phyloP scores from a whole-genome alignment of 2,113 vertebrate species.

The Oenanthe melanoleuca region DNA sequence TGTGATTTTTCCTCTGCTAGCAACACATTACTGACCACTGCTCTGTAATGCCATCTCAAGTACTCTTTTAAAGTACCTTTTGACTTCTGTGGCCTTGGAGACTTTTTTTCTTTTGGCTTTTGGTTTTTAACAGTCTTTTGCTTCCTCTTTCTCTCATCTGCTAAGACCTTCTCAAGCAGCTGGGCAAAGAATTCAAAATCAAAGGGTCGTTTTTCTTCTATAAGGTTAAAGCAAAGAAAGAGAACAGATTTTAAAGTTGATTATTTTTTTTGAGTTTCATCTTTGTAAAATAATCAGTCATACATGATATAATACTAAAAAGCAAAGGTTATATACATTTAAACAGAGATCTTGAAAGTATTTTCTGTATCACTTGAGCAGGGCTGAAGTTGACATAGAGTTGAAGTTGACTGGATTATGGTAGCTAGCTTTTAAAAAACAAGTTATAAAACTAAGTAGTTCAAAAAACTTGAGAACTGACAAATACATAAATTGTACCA shows the following conservation, averaged over 20 bases:
- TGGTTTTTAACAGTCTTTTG: slow-evolving; percentile 74
- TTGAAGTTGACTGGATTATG: not conserved
- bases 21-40: not conserved
- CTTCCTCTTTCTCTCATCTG: slow-evolving; percentile 83
- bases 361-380: not conserved
- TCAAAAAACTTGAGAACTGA: not conserved
- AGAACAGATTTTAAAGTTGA: not conserved
- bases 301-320: not conserved
- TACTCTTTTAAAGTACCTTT: slow-evolving; percentile 67
- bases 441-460: not conserved
- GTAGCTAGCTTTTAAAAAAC: not conserved
- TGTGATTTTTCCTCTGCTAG: not conserved
- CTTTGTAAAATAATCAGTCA: not conserved
- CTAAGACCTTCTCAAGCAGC: slow-evolving; percentile 87
- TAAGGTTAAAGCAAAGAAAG: slow-evolving; percentile 38
- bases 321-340: not conserved
- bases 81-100: slow-evolving; percentile 49
- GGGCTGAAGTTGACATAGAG: not conserved
- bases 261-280: not conserved
- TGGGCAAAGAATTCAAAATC: slow-evolving; percentile 92
- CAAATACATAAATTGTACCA: not conserved
- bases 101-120: slow-evolving; percentile 67
- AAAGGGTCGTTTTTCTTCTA: slow-evolving; percentile 89
- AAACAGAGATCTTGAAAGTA: not conserved
- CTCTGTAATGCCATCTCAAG: not conserved